Percentiles rank a stretch among this genome's conserved stretches.
Conservation (phyloP, 2,888 invertebrate species). For the Cryptocephalus primarius region DNA sequence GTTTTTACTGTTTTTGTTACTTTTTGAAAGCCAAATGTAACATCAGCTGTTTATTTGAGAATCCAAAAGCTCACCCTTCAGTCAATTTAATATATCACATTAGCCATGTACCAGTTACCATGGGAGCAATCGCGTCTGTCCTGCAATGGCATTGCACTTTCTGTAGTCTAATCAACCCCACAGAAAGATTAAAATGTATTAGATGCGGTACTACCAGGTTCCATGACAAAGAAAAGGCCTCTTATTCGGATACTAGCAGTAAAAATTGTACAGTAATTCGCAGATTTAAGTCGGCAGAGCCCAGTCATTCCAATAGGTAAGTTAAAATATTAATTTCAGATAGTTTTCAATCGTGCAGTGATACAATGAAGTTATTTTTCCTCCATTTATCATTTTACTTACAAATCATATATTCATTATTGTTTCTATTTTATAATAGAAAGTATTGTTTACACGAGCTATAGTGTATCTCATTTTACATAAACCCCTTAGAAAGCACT, state of each 20-base stretch:
- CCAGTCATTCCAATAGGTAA: conserved; percentile 15
- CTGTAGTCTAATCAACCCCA: conserved; percentile 82
- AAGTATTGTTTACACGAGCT: too few species aligned
- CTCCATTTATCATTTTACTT: too few species aligned
- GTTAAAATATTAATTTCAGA: background rate
- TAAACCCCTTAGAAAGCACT: too few species aligned
- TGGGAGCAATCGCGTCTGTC: conserved; percentile 91
- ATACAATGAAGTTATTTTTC: too few species aligned
- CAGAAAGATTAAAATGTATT: conserved; percentile 72
- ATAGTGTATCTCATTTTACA: too few species aligned
- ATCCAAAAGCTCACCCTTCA: conserved; percentile 13
- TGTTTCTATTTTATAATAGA: too few species aligned
- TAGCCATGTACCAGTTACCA: conserved; percentile 45
- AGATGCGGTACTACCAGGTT: conserved; percentile 59
- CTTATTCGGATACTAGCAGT: conserved; percentile 19
- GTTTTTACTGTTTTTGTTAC: conserved; percentile 5
- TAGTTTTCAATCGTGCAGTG: too few species aligned
- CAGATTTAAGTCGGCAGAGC: conserved; percentile 22
- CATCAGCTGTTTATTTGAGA: conserved; percentile 23
- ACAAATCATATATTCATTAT: too few species aligned
- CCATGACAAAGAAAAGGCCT: conserved; percentile 26
- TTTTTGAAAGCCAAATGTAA: conserved; percentile 12
- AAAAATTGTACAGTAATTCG: conserved; percentile 33
- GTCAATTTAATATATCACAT: conserved; percentile 5
- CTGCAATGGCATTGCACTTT: conserved; percentile 86